Percentiles rank a stretch among this genome's conserved stretches.
These are phyloP conservation scores for Eupelmus urozonus DNA, from an alignment of 2,888 invertebrate genomes.

Conservation along the genomic window DNA sequence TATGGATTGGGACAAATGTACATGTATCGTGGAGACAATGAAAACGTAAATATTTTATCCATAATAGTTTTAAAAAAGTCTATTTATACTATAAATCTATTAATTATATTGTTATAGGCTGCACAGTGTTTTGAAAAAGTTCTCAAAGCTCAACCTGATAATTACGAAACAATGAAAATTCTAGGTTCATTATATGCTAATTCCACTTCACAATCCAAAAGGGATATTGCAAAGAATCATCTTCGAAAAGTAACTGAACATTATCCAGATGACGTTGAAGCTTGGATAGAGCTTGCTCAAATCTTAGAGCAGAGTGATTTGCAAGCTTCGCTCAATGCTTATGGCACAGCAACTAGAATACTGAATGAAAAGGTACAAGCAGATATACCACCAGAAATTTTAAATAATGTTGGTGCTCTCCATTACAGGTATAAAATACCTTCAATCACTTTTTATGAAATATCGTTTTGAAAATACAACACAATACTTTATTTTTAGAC, in stretches of 20 bases:
- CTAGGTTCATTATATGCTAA: slow-evolving; percentile 97
- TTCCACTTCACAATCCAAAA: slow-evolving; percentile 91
- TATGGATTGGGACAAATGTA: slow-evolving; percentile 99
- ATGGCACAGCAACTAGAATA: slow-evolving; percentile 94
- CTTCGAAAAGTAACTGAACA: slow-evolving; percentile 97
- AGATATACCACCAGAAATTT: slow-evolving; percentile 97
- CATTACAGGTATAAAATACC: slow-evolving; percentile 82
- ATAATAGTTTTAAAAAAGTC: slow-evolving; percentile 24
- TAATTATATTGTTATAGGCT: slow-evolving; percentile 81
- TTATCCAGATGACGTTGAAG: slow-evolving; percentile 98
- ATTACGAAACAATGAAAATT: slow-evolving; percentile 99
- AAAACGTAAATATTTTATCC: slow-evolving; percentile 84
- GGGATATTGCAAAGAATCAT: slow-evolving; percentile 95
- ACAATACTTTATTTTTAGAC: slow-evolving; percentile 80
- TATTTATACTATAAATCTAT: neutral
- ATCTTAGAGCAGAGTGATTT: slow-evolving; percentile 97
- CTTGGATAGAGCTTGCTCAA: slow-evolving; percentile 99
- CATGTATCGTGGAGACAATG: slow-evolving; percentile 96
- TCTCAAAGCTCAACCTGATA: slow-evolving; percentile 96
- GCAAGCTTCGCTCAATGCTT: slow-evolving; percentile 90
- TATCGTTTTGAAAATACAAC: too few species aligned
- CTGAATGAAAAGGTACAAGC: slow-evolving; percentile 94
- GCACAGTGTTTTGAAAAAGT: slow-evolving; percentile 99
- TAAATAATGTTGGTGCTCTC: slow-evolving; percentile 97
- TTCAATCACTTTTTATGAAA: too few species aligned